These are phyloP conservation scores for Athalia circularis DNA, from an alignment of 2,888 invertebrate genomes.

Conservation along the genomic window DNA sequence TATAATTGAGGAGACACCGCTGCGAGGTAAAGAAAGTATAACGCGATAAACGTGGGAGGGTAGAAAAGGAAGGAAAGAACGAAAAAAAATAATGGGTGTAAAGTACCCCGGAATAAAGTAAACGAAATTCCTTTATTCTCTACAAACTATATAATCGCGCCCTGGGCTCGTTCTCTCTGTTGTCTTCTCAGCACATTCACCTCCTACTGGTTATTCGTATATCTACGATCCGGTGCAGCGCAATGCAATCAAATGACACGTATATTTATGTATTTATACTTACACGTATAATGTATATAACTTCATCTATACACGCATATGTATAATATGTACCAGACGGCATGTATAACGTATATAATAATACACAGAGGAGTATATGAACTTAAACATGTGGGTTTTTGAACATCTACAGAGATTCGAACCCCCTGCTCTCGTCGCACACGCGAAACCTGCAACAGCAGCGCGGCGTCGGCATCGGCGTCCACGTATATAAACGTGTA, in stretches of 20 bases:
- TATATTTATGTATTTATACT: no score
- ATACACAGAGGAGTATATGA: no score
- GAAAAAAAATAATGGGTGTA: constrained; percentile 35
- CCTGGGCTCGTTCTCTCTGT: constrained; percentile 5
- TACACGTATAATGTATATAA: no score
- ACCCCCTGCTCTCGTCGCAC: no score
- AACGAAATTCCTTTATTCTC: constrained; percentile 13
- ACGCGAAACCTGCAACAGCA: no score
- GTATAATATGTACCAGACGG: no score
- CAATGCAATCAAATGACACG: no score
- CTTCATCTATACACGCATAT: no score
- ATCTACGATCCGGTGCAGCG: no score
- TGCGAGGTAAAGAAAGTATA: constrained; percentile 32
- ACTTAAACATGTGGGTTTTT: no score
- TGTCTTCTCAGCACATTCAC: constrained; percentile 41
- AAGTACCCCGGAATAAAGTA: constrained; percentile 30
- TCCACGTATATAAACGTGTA: not conserved
- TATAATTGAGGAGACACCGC: not conserved
- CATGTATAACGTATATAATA: no score
- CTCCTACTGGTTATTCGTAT: not conserved
- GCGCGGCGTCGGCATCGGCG: not conserved
- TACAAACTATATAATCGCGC: not conserved
- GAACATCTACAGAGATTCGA: no score
- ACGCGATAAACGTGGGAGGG: constrained; percentile 38
- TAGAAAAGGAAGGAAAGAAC: constrained; percentile 40